A percentile compares a stretch with the other conserved stretches of the same genome.
phyloP scores from a whole-genome alignment of 2,113 vertebrate genomes.

The Diadophis punctatus region DNA sequence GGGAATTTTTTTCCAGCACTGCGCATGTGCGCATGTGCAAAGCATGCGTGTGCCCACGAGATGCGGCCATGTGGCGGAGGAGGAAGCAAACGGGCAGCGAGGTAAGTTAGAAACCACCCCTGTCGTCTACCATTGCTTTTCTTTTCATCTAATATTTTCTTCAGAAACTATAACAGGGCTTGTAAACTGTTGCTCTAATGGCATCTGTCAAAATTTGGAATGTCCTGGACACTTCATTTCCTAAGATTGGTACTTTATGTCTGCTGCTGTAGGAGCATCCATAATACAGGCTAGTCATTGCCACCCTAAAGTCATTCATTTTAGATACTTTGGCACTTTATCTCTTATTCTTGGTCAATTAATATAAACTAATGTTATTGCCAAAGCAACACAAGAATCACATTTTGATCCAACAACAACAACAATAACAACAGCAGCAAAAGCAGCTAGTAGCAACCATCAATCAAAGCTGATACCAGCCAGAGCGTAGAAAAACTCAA shows the following conservation, averaged over 20 bases:
- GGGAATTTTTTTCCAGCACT: too few relatives aligned
- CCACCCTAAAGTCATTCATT: neutral
- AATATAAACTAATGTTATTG: too few relatives aligned
- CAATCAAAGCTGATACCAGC: neutral
- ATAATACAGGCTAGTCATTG: neutral
- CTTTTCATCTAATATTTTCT: neutral
- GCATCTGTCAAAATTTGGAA: neutral
- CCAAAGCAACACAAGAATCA: neutral
- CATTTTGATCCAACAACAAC: neutral
- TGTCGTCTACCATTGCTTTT: neutral
- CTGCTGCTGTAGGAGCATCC: neutral
- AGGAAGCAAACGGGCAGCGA: too few relatives aligned
- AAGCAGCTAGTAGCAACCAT: neutral
- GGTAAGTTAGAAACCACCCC: too few relatives aligned
- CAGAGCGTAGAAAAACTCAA: neutral
- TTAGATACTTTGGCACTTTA: neutral
- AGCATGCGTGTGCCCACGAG: too few relatives aligned
- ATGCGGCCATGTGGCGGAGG: too few relatives aligned
- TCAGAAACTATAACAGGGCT: neutral
- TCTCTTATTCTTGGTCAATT: neutral
- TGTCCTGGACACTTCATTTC: neutral
- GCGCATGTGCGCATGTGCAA: too few relatives aligned
- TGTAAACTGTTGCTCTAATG: neutral
- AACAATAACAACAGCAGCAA: neutral
- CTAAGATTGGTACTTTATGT: neutral